Base-by-base conservation (phyloP, 1,140 invertebrate species). In the Diabrotica undecimpunctata region DNA sequence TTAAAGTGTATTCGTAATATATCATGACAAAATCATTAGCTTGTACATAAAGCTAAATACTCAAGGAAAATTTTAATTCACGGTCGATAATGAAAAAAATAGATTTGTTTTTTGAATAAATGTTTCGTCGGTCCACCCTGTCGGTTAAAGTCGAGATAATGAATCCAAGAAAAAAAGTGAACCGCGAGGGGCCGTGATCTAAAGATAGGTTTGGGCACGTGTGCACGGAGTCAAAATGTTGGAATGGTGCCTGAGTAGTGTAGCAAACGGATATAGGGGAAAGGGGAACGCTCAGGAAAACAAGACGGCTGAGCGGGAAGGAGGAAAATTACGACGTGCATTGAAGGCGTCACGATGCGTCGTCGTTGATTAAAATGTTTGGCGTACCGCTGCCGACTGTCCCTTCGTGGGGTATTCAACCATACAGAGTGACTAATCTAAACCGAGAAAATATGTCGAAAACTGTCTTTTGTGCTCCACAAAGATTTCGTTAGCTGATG, bases 121-220 rank as follows among this genome's bases (percentile, higher is more conserved):
- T 46, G n/a, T 46, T 46, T 46, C 6, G 41, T 46, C 6, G n/a
- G 41, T 46, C 41, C 41, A 46, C 41, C 41, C n/a, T 46, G 41
- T 46, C n/a, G 6, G 41, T n/a, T 46, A 8, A 46, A 10, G 58
- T 46, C n/a, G 38, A 60, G 58, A 60, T 60, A 60, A 38, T 51
- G 39, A 60, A 60, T 38, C 39, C n/a, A 51, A 60, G 13, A 39
- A 60, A 60, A 60, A 60, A 60, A 60, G 12, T 46, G 41, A 46
- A 50, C 13, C 58, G 58, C 39, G 38, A 60, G 58, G 58, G 58
- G 58, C 58, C 58, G 39, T 60, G 39, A 50, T 60, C 58, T 60
- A 60, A 60, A 60, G 58, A 60, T 60, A 60, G 58, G 58, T 60
- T 60, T 60, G 41, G 58, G 58, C 58, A 60, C 58, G 58, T 60